Conservation (phyloP, 2,888 invertebrate genomes). For the Chelonus formosanus region DNA sequence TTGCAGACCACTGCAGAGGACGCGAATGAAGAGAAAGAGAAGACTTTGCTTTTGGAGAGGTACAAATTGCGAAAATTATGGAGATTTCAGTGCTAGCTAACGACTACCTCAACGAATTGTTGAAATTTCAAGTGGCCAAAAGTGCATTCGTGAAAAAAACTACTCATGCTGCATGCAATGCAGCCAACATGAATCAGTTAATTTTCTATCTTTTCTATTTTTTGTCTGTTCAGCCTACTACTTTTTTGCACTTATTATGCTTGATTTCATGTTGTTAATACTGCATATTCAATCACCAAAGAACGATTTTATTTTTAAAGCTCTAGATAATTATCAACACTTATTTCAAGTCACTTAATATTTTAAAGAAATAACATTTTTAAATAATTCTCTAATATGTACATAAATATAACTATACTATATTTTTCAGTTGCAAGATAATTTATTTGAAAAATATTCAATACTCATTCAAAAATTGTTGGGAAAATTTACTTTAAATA, state of each 20-base stretch:
- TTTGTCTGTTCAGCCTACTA: not conserved
- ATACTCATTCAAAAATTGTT: too few relatives aligned
- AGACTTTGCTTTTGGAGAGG: conserved; percentile 20
- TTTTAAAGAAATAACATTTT: too few relatives aligned
- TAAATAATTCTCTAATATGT: too few relatives aligned
- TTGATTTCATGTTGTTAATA: not conserved
- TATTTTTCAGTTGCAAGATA: too few relatives aligned
- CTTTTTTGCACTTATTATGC: not conserved
- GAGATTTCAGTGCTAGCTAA: conserved; percentile 45
- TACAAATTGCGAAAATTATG: conserved; percentile 55
- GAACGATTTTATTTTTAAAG: too few relatives aligned
- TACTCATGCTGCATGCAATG: too few relatives aligned
- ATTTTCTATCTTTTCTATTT: conserved; percentile 1
- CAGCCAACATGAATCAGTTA: not conserved
- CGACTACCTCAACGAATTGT: conserved; percentile 40
- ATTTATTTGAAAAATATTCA: too few relatives aligned
- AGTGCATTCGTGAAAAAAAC: not conserved
- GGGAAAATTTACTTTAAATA: too few relatives aligned
- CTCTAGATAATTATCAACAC: too few relatives aligned
- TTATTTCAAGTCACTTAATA: too few relatives aligned
- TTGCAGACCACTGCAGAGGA: conserved; percentile 23
- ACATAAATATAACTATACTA: too few relatives aligned
- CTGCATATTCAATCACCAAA: too few relatives aligned
- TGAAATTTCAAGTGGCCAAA: conserved; percentile 34
- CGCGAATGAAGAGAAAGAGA: conserved; percentile 22